A percentile compares a stretch with the other conserved stretches of the same genome.
phyloP scores from a whole-genome alignment of 2,888 invertebrate genomes.

The Leucophenga maculata region DNA sequence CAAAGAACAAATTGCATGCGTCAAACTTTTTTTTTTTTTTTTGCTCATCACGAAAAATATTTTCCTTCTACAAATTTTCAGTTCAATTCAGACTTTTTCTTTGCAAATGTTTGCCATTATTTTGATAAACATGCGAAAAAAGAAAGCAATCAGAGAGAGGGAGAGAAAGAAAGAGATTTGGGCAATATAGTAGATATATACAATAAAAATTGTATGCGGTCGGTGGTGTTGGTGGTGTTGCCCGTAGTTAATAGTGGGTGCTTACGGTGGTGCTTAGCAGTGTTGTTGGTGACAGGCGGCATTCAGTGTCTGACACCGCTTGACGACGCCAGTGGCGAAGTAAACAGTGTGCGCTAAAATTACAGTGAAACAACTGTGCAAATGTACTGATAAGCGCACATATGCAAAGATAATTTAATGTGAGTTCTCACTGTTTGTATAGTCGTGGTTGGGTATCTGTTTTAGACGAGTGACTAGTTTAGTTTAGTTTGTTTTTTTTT shows the following conservation, averaged over 20 bases:
- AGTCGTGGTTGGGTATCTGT: too few species aligned
- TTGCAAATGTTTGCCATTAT: constrained; percentile 8
- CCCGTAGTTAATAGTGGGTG: too few species aligned
- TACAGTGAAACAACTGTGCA: not conserved
- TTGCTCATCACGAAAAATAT: not conserved
- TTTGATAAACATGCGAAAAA: not conserved
- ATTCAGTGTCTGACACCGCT: constrained; percentile 13
- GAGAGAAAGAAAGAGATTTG: not conserved
- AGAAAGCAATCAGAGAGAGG: not conserved
- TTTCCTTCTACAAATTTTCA: not conserved
- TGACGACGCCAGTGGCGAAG: constrained; percentile 9
- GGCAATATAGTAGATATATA: not conserved
- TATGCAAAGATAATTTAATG: too few species aligned
- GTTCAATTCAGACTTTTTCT: not conserved
- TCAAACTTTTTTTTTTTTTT: not conserved
- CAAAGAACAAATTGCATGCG: constrained; percentile 22
- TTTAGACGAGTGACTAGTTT: not conserved
- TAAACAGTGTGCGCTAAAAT: not conserved
- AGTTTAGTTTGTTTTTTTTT: not conserved
- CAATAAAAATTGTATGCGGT: too few species aligned
- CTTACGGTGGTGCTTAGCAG: too few species aligned
- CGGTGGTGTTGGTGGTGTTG: too few species aligned
- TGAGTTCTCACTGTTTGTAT: too few species aligned
- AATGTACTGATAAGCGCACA: too few species aligned
- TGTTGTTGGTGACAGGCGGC: too few species aligned